Percentiles rank a stretch among this genome's conserved stretches.
phyloP scores from a whole-genome alignment of 2,888 invertebrate genomes.

The Cepaea hortensis region DNA sequence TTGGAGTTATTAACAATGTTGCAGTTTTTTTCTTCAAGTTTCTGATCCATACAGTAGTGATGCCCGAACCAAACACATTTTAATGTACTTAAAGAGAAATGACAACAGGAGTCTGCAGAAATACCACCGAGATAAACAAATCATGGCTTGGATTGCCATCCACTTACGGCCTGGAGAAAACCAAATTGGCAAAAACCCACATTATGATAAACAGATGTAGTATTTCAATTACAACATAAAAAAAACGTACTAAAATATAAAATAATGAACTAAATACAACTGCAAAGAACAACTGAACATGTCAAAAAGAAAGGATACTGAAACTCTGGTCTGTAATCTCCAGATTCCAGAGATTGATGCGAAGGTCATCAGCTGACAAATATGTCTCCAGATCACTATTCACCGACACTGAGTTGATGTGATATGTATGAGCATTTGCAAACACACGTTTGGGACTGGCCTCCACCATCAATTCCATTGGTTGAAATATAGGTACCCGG shows the following conservation, averaged over 20 bases:
- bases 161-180: no score
- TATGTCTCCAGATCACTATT: slow-evolving; percentile 99
- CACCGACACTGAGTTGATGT: slow-evolving; percentile 99
- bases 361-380: slow-evolving; percentile 97
- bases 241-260: neutral
- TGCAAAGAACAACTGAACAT: neutral
- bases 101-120: neutral
- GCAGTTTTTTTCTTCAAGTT: no score
- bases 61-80: no score
- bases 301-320: slow-evolving; percentile 80
- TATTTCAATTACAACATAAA: neutral
- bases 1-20: no score
- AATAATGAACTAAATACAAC: neutral
- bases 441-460: slow-evolving; percentile 98
- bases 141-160: no score
- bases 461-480: slow-evolving; percentile 98
- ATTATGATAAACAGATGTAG: neutral
- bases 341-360: slow-evolving; percentile 99
- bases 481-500: slow-evolving; percentile 92
- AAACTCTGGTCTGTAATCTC: slow-evolving; percentile 99
- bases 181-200: no score
- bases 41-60: no score
- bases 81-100: neutral
- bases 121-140: no score
- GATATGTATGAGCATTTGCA: slow-evolving; percentile 99